Percentiles rank a stretch among this genome's conserved stretches.
Evolutionary conservation across 2,888 invertebrate species (phyloP).

Genomic region (Bombylius discolor): DNA sequence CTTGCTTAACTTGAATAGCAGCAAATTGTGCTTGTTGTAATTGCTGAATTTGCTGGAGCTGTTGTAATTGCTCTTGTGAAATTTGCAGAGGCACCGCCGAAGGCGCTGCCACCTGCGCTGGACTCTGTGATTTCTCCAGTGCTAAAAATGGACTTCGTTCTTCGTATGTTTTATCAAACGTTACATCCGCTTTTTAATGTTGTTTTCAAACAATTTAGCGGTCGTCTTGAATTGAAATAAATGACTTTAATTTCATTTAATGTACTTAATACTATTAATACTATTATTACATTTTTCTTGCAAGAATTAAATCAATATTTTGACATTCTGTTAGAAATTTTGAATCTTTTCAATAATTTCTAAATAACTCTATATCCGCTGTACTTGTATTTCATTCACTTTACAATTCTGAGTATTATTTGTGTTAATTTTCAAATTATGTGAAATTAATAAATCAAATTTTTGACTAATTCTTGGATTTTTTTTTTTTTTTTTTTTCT

Average conservation of each 20-base stretch:
- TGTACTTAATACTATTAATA: background rate
- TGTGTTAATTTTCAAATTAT: no score
- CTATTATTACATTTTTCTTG: background rate
- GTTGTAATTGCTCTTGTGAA: conserved; percentile 42
- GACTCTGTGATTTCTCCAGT: conserved; percentile 49
- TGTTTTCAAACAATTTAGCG: conserved; percentile 56
- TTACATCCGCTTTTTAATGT: conserved; percentile 55
- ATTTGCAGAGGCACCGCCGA: conserved; percentile 32
- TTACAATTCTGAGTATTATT: no score
- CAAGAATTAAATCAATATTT: no score
- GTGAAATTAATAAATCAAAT: no score
- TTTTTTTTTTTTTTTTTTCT: no score
- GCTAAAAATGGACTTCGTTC: conserved; percentile 51
- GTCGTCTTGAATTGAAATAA: conserved; percentile 27
- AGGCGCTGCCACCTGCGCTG: conserved; percentile 34
- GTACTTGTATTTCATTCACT: no score
- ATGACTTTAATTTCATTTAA: background rate
- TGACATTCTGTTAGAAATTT: no score
- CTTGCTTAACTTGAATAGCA: conserved; percentile 36
- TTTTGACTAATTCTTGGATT: no score
- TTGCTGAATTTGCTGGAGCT: conserved; percentile 46
- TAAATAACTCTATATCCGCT: no score
- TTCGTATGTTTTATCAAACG: conserved; percentile 62
- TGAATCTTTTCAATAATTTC: no score
- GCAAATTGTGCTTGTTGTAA: conserved; percentile 44